Conservation (phyloP, 2,888 invertebrate species). For the Osmoderma eremita region DNA sequence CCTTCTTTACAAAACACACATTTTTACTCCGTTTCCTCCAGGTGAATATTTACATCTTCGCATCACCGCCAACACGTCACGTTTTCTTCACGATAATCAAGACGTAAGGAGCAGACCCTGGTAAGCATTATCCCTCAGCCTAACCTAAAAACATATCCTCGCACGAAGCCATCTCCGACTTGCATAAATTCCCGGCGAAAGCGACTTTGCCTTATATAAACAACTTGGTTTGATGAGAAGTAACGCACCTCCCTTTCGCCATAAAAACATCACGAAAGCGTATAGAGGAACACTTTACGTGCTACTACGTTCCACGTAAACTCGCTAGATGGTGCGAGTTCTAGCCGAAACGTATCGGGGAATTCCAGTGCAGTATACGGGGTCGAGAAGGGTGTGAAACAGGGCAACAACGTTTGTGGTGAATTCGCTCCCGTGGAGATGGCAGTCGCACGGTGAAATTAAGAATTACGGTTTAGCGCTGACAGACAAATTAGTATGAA, state of each 20-base stretch:
- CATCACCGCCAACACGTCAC: too few species aligned
- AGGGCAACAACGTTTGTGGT: slow-evolving; percentile 55
- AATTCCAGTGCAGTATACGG: slow-evolving; percentile 50
- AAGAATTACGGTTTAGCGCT: slow-evolving; percentile 62
- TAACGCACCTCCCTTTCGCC: slow-evolving; percentile 21
- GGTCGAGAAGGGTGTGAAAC: slow-evolving; percentile 57
- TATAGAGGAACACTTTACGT: slow-evolving; percentile 58
- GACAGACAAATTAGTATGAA: slow-evolving; percentile 63
- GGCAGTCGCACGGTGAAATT: slow-evolving; percentile 62
- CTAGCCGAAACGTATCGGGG: slow-evolving; percentile 57
- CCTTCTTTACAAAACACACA: too few species aligned
- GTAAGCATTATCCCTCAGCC: slow-evolving; percentile 2
- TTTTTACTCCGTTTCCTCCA: slow-evolving; percentile 1
- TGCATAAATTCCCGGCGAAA: slow-evolving; percentile 23
- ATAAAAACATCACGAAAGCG: slow-evolving; percentile 19
- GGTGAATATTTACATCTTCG: too few species aligned
- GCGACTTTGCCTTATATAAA: slow-evolving; percentile 26
- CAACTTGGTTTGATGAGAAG: slow-evolving; percentile 34
- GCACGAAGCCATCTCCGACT: slow-evolving; percentile 3
- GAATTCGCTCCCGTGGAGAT: slow-evolving; percentile 55
- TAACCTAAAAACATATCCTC: slow-evolving; percentile 33
- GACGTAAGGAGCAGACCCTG: neutral
- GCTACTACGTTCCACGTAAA: too few species aligned
- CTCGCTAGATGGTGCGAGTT: too few species aligned
- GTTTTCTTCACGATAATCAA: slow-evolving; percentile 24